These are phyloP conservation scores for Ginglymostoma cirratum DNA, from an alignment of 2,113 vertebrate species.

Conservation along the genomic window DNA sequence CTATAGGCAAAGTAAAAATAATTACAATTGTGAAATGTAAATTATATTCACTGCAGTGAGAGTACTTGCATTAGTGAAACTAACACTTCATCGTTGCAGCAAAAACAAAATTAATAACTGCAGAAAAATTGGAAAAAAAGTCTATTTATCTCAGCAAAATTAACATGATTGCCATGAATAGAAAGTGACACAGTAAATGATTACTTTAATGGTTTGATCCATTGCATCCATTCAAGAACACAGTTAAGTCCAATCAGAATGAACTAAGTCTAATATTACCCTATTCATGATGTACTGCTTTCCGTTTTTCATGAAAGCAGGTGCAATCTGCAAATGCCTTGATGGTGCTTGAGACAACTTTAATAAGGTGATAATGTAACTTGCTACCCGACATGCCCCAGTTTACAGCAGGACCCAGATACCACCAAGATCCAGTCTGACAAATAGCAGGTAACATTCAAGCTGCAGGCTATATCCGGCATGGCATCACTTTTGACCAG, in stretches of 20 bases:
- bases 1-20: slow-evolving; percentile 35
- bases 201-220: slow-evolving; percentile 26
- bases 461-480: too few species aligned
- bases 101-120: slow-evolving; percentile 36
- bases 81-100: slow-evolving; percentile 31
- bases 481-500: not conserved
- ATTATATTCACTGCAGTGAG: slow-evolving; percentile 32
- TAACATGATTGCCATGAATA: slow-evolving; percentile 32
- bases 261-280: slow-evolving; percentile 10
- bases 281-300: not conserved
- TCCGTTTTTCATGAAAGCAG: not conserved
- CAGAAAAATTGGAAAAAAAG: slow-evolving; percentile 24
- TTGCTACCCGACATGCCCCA: not conserved
- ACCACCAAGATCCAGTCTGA: not conserved
- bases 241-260: slow-evolving; percentile 5
- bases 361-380: not conserved
- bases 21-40: slow-evolving; percentile 34
- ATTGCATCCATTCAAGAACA: slow-evolving; percentile 33
- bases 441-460: not conserved
- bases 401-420: not conserved
- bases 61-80: slow-evolving; percentile 35
- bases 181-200: slow-evolving; percentile 32
- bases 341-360: not conserved
- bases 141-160: slow-evolving; percentile 26
- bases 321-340: not conserved